phyloP scores from a whole-genome alignment of 2,888 invertebrate species.

The Cryptocephalus primarius region DNA sequence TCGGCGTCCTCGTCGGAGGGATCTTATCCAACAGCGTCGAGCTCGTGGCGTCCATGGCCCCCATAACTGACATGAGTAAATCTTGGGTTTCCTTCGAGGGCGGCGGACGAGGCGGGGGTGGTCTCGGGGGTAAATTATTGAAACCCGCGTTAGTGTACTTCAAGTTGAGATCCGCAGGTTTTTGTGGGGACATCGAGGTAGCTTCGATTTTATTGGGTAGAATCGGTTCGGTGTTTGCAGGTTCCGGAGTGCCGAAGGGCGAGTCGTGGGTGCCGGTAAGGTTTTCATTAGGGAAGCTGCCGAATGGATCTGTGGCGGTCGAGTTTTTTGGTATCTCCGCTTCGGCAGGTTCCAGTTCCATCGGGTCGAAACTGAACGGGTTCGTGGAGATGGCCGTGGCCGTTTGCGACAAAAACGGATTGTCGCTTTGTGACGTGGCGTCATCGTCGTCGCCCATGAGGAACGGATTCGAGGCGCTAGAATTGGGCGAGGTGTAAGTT shows the following conservation, averaged over 20 bases:
- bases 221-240: slow-evolving; percentile 2
- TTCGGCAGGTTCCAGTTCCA: slow-evolving; percentile 32
- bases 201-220: neutral
- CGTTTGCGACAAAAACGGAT: slow-evolving; percentile 53
- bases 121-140: slow-evolving; percentile 17
- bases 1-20: slow-evolving; percentile 76
- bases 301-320: slow-evolving; percentile 1
- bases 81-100: slow-evolving; percentile 75
- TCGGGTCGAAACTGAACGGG: slow-evolving; percentile 50
- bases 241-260: slow-evolving; percentile 8
- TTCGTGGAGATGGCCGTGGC: slow-evolving; percentile 42
- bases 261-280: neutral
- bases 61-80: slow-evolving; percentile 73
- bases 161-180: slow-evolving; percentile 37
- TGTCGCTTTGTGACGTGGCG: slow-evolving; percentile 36
- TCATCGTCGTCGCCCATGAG: slow-evolving; percentile 43
- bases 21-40: slow-evolving; percentile 72
- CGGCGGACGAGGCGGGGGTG: slow-evolving; percentile 44
- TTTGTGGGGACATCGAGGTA: slow-evolving; percentile 22
- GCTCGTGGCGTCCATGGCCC: slow-evolving; percentile 80
- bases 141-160: slow-evolving; percentile 24
- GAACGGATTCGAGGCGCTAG: slow-evolving; percentile 56
- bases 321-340: slow-evolving; percentile 12
- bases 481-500: slow-evolving; percentile 39
- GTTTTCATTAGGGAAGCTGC: neutral